Evolutionary conservation across 2,797 vertebrate genomes (phyloP).

Genomic region (Muscicapa striata): DNA sequence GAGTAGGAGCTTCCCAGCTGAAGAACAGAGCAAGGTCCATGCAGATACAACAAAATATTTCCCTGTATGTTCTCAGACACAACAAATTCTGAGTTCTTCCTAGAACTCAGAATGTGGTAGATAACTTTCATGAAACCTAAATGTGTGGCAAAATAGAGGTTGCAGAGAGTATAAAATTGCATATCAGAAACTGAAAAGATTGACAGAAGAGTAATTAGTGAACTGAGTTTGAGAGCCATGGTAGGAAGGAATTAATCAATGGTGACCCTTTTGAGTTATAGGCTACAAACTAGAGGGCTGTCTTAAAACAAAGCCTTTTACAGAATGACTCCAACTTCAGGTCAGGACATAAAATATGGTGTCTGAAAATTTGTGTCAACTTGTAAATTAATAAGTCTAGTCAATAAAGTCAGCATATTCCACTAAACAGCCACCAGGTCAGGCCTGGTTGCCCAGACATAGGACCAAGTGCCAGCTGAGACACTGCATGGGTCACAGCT

Average conservation of each 20-base stretch:
- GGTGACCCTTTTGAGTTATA: neutral
- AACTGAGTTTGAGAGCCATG: neutral
- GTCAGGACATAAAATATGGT: neutral
- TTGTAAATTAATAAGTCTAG: neutral
- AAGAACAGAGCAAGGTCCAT: neutral
- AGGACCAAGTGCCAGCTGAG: neutral
- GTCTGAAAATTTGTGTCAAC: neutral
- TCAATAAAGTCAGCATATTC: neutral
- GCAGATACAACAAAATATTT: neutral
- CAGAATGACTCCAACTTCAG: neutral
- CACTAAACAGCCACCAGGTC: neutral
- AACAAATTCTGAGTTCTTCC: neutral
- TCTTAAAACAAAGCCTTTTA: neutral
- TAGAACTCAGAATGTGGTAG: neutral
- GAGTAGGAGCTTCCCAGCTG: neutral
- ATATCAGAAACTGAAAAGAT: neutral
- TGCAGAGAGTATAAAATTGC: neutral
- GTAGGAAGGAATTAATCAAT: neutral
- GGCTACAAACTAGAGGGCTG: neutral
- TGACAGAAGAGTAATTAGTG: neutral
- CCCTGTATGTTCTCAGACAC: neutral
- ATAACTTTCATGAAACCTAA: neutral
- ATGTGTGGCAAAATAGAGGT: neutral
- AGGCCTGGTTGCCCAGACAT: accelerated
- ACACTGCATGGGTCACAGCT: neutral